Conservation (phyloP, 2,113 vertebrate species). For the Channa maculata region DNA sequence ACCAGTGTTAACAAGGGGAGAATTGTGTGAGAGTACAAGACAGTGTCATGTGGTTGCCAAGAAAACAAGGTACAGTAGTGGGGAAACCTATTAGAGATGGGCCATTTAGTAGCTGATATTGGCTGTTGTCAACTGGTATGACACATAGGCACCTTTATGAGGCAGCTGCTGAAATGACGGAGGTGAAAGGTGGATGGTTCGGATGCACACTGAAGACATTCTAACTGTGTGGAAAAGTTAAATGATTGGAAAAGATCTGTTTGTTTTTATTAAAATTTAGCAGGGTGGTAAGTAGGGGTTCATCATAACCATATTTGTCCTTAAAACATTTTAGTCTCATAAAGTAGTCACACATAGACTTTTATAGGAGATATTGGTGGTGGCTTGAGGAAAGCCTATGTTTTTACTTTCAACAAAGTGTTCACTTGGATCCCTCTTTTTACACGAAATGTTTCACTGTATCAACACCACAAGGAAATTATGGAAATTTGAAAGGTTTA, state of each 20-base stretch:
- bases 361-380: slow-evolving; percentile 62
- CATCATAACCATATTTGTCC: slow-evolving; percentile 51
- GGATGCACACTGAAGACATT: slow-evolving; percentile 57
- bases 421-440: slow-evolving; percentile 61
- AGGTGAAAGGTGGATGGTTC: slow-evolving; percentile 51
- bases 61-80: slow-evolving; percentile 70
- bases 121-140: slow-evolving; percentile 62
- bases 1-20: slow-evolving; percentile 71
- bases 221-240: slow-evolving; percentile 62
- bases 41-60: slow-evolving; percentile 74
- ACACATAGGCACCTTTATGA: slow-evolving; percentile 80
- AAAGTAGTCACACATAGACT: slow-evolving; percentile 49
- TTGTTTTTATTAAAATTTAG: slow-evolving; percentile 62
- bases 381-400: slow-evolving; percentile 65
- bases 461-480: slow-evolving; percentile 69
- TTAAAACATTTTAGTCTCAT: slow-evolving; percentile 45
- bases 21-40: slow-evolving; percentile 74
- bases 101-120: slow-evolving; percentile 80
- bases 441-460: slow-evolving; percentile 72
- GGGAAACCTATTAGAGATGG: slow-evolving; percentile 81
- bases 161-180: slow-evolving; percentile 68
- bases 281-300: slow-evolving; percentile 30
- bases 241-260: slow-evolving; percentile 63
- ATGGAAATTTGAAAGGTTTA: slow-evolving; percentile 65
- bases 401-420: slow-evolving; percentile 72